Evolutionary conservation across 2,113 vertebrate genomes (phyloP).

Genomic region (Grus americana): DNA sequence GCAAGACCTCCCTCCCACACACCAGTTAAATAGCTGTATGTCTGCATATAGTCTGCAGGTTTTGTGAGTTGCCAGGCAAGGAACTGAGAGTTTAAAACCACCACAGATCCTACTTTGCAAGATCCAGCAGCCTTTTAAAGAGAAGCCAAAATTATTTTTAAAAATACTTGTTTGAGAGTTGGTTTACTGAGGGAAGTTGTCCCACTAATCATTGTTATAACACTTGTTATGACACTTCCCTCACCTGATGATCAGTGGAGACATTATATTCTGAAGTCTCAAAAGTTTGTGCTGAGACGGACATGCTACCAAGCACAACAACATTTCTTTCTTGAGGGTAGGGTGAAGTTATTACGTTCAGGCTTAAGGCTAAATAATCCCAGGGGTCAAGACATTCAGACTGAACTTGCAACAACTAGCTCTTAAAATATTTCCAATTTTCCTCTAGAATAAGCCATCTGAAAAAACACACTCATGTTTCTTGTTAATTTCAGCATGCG

Average conservation of each 20-base stretch:
- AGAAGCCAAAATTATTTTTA: neutral
- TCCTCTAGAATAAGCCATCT: neutral
- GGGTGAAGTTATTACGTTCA: neutral
- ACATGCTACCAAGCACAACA: neutral
- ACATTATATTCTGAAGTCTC: neutral
- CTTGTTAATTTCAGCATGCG: neutral
- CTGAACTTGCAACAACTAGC: neutral
- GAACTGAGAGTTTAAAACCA: neutral
- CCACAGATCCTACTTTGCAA: neutral
- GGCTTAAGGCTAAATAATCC: slow-evolving; percentile 26
- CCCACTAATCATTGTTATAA: neutral
- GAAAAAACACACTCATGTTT: neutral
- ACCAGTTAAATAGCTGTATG: neutral
- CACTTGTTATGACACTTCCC: neutral
- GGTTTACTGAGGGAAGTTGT: neutral
- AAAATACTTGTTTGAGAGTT: neutral
- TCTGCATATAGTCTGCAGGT: neutral
- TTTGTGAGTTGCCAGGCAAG: neutral
- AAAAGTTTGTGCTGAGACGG: neutral
- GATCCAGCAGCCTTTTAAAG: neutral
- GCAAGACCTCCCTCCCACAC: neutral
- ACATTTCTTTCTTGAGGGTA: neutral
- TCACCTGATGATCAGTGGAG: neutral
- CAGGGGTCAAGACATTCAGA: neutral
- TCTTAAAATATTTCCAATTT: slow-evolving; percentile 22